Evolutionary conservation across 1,140 invertebrate species (phyloP), one percentile per base, ranked within the genome.

Genomic region (Maniola jurtina): DNA sequence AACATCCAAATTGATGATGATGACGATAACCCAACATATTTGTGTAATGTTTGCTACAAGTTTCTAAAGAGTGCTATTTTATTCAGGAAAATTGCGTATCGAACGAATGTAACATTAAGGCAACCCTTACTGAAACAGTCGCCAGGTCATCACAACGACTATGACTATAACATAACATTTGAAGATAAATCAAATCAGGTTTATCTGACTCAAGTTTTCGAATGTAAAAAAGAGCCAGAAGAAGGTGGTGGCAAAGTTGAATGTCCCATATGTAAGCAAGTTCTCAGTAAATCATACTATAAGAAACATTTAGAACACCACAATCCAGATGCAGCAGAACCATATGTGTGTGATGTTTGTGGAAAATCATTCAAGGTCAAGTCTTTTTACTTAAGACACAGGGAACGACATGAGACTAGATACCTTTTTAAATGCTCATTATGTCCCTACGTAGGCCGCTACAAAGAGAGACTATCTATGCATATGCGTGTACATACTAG

Each of bases 401-500:
- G 81, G 35, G 59, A 84, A 6, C 67, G 84, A 7, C 88, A 90
- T 58, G 77, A 81, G 8, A 82, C 75, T 15, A 84, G 87, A 45
- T 89, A 88, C 34, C 77, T 79, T 11, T 84, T 76, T 40, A 90
- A 89, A 77, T 90, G 88, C 56, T 72, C 82, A 33, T 76, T 85
- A 14, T 90, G 88, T 71, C 86, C 86, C 50, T 90, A 88, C 50
- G 77, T 76, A 66, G 86, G 79, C 14, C 73, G 80, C 55, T 86
- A 86, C 73, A 73, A 70, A 8, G 81, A 82, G 57, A 61, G 84
- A 3, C 67, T 92, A n/a, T 91, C 86, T 67, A 89, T 82, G 34
- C 92, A 92, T 64, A 91, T 92, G 84, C 73, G 90, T 55, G 88
- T 83, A 9, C 92, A 92, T 58, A 91, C 88, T 52, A 89, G 86